Percentiles rank a stretch among this genome's conserved stretches.
Conservation (phyloP, 2,888 invertebrate species). For the Poecilus cupreus region DNA sequence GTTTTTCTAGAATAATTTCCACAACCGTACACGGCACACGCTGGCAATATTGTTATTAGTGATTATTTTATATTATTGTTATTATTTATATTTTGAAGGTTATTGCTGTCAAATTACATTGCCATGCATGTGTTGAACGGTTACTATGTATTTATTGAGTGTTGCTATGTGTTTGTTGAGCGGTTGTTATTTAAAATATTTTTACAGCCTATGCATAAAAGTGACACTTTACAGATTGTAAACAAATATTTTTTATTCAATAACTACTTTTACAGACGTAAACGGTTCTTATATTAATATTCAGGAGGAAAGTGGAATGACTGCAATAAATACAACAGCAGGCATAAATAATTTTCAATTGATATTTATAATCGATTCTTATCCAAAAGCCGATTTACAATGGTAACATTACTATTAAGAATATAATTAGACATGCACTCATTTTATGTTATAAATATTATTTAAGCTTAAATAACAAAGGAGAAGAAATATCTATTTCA, state of each 20-base stretch:
- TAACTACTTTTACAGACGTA: constrained; percentile 66
- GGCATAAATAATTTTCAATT: constrained; percentile 71
- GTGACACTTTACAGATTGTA: no score
- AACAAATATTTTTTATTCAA: neutral
- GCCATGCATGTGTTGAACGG: no score
- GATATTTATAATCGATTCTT: constrained; percentile 75
- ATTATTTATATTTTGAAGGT: no score
- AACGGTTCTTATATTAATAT: constrained; percentile 68
- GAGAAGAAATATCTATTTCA: constrained; percentile 67
- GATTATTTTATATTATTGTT: no score
- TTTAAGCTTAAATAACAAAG: constrained; percentile 69
- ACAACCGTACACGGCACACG: no score
- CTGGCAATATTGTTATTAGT: no score
- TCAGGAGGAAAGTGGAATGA: constrained; percentile 67
- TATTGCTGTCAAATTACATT: no score
- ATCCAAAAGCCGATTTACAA: constrained; percentile 74
- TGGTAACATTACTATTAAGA: constrained; percentile 72
- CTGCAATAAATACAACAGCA: constrained; percentile 65
- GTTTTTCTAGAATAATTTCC: no score
- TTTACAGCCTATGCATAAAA: no score
- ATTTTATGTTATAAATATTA: neutral
- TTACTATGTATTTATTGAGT: no score
- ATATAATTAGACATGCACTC: neutral
- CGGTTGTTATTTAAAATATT: no score
- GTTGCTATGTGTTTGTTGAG: no score